Evolutionary conservation across 2,797 vertebrate species (phyloP).

Genomic region (Somateria mollissima): DNA sequence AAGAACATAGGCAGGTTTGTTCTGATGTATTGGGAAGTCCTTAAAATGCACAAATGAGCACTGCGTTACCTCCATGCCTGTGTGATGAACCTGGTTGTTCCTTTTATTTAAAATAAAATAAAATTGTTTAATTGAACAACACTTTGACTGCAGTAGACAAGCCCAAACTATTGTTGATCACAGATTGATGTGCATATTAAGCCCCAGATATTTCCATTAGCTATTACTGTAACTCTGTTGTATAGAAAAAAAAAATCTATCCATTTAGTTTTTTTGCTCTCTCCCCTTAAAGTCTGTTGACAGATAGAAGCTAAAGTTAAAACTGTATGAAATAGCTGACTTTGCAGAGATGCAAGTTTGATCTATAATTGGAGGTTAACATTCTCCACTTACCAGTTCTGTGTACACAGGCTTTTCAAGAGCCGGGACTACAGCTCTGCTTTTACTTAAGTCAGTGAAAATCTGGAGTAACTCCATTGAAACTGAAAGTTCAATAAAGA

Average conservation of each 20-base stretch:
- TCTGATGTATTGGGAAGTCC: not conserved
- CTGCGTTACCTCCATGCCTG: not conserved
- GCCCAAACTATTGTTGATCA: not conserved
- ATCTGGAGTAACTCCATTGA: not conserved
- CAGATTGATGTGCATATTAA: not conserved
- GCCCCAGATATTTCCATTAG: not conserved
- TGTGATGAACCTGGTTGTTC: not conserved
- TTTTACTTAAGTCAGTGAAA: not conserved
- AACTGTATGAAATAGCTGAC: not conserved
- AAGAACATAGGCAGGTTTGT: not conserved
- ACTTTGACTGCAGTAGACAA: not conserved
- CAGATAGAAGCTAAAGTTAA: not conserved
- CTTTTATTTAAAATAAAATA: not conserved
- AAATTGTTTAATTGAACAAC: not conserved
- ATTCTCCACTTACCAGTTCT: not conserved
- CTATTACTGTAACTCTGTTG: not conserved
- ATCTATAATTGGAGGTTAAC: not conserved
- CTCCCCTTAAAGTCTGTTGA: not conserved
- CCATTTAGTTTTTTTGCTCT: not conserved
- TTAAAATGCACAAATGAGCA: not conserved
- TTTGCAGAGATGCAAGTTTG: not conserved
- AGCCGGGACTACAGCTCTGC: not conserved
- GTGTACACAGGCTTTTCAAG: not conserved
- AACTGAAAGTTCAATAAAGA: not conserved
- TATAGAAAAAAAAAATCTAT: not conserved